Evolutionary conservation across 2,797 vertebrate species (phyloP).

Genomic region (Acanthis flammea): DNA sequence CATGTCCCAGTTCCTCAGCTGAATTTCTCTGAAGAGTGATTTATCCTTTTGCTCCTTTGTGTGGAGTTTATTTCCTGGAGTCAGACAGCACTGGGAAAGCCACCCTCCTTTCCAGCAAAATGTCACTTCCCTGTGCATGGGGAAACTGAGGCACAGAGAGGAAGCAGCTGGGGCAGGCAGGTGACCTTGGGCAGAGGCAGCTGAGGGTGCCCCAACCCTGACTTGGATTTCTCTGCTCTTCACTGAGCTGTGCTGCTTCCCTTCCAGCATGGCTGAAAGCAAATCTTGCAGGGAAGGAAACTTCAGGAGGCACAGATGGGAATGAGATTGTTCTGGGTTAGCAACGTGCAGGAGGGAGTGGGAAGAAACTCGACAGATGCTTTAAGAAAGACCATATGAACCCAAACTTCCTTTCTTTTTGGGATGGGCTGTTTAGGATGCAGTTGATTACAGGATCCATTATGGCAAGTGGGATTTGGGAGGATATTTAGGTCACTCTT

Average conservation of each 20-base stretch:
- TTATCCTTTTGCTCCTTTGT: neutral
- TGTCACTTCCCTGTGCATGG: neutral
- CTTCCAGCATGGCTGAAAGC: neutral
- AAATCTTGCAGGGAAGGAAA: neutral
- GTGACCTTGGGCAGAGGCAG: neutral
- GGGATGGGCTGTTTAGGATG: constrained; percentile 25
- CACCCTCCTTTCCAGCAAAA: neutral
- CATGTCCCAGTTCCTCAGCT: neutral
- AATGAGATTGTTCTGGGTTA: constrained; percentile 48
- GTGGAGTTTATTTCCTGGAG: neutral
- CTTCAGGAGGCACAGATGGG: constrained; percentile 58
- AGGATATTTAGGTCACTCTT: neutral
- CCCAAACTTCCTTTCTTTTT: constrained; percentile 50
- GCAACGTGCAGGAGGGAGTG: constrained; percentile 47
- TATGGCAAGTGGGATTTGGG: neutral
- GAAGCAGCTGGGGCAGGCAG: neutral
- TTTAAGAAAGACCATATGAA: constrained; percentile 51
- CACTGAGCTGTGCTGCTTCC: neutral
- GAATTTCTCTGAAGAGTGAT: neutral
- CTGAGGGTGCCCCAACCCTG: neutral
- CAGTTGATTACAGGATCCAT: neutral
- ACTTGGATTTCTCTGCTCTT: neutral
- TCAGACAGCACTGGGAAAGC: neutral
- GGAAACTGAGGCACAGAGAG: neutral
- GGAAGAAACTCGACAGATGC: constrained; percentile 58